Evolutionary conservation across 2,888 invertebrate genomes (phyloP), one percentile per base, ranked within the genome.

Genomic region (Alitta virens): DNA sequence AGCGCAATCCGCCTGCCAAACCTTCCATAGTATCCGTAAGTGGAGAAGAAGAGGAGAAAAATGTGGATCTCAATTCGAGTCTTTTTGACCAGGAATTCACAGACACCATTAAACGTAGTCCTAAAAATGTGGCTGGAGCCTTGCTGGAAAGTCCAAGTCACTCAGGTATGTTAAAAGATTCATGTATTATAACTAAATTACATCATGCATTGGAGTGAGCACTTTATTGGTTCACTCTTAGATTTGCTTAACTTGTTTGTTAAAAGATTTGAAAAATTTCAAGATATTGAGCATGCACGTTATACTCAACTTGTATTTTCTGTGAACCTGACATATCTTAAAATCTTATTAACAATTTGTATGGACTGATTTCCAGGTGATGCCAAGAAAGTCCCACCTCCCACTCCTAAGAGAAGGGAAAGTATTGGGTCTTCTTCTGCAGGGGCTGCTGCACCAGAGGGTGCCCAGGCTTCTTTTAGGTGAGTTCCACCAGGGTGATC

Each of bases 1-100:
- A 96, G 78, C 86, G 90, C 71, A 74, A 72, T 24, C 71, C 74
- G 0, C 62, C 70, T 18, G 60, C 67, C 14, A 79, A 79, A 66
- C 73, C 78, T 14, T 77, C 77, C 50, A 74, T 78, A 51, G 63
- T 75, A 16, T 68, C 68, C 56, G 63, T 74, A 16, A 69, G 68
- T 59, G 74, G 72, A 40, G 63, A 60, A 16, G 40, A 9, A 49
- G 54, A 27, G 49, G 60, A 64, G 16, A 53, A 46, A n/a, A 52
- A 27, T 26, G 58, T 58, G 14, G 68, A 70, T 46, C 54, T 70
- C 23, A 71, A 67, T 50, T 42, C 60, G 5, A 60, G 66, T 43
- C 25, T 72, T 56, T 71, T 71, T 60, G 69, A 66, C n/a, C 59
- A 60, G 18, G 62, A 60, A 18, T 33, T 25, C 16, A 57, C 58